Evolutionary conservation across 2,797 vertebrate genomes (phyloP).

Genomic region (Ibycter americanus): DNA sequence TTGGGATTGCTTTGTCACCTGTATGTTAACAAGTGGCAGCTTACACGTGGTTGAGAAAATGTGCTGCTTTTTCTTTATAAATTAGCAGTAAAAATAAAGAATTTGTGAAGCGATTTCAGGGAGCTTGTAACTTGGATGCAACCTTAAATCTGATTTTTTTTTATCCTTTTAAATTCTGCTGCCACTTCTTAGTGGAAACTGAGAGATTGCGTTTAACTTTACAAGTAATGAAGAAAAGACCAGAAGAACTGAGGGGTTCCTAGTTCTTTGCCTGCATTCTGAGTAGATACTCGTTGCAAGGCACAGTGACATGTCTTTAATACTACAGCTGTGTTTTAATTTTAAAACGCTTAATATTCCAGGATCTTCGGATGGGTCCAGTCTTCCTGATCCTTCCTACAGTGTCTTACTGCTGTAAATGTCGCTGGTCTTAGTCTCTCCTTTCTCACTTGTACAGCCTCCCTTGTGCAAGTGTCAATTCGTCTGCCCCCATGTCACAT

Average conservation of each 20-base stretch:
- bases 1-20: not conserved
- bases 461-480: not conserved
- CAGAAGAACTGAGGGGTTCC: not conserved
- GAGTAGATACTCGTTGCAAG: not conserved
- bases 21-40: not conserved
- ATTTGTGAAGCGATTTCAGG: not conserved
- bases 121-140: not conserved
- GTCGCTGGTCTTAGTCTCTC: not conserved
- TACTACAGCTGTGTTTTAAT: not conserved
- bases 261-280: not conserved
- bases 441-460: not conserved
- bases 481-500: not conserved
- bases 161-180: not conserved
- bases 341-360: not conserved
- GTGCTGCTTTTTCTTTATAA: fast-evolving
- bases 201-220: not conserved
- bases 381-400: not conserved
- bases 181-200: not conserved
- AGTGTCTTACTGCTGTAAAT: not conserved
- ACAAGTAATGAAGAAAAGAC: not conserved
- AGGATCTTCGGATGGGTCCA: not conserved
- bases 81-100: not conserved
- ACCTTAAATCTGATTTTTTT: not conserved
- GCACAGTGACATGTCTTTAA: fast-evolving
- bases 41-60: fast-evolving